Base-by-base conservation (phyloP, 2,888 invertebrate species). In the Notocelia uddmanniana region DNA sequence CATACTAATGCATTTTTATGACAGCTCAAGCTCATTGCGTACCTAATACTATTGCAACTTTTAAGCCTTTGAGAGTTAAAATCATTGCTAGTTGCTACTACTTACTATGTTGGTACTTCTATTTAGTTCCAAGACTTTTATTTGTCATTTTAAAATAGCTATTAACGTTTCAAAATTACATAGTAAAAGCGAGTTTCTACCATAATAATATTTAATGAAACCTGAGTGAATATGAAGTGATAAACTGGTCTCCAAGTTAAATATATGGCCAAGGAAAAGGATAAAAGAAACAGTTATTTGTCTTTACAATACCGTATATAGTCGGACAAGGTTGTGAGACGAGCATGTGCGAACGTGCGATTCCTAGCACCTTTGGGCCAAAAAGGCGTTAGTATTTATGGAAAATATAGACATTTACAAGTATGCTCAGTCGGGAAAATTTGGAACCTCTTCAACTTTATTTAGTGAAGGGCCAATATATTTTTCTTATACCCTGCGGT, bases 261-360 rank as follows among this genome's bases (percentile, higher is more conserved):
- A 18, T n/a, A n/a, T n/a, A n/a, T n/a, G 59, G 13, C 13, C 15
- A 41, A 21, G 45, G 59, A 45, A 23, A 63, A 34, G 11, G 13
- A 50, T 34, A 52, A 48, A 31, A 62, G 31, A 50, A 62, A 45
- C 23, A 23, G 19, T 34, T 48, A 63, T 63, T 63, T 63, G 34
- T 52, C 63, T 34, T 63, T 34, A 21, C 63, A 19, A 11, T 13
- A 50, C 50, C 52, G 63, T 34, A 63, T 50, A 50, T 63, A 10
- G 34, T n/a, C 21, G 9, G 15, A 10, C 63, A 63, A 63, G 63
- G 63, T 50, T 63, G 34, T n/a, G 21, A 11, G 63, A 34, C 50
- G 15, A 63, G 34, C 52, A 63, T 34, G 21, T 10, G 62, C 31
- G 19, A 34, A 63, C 63, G 52, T 63, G 63, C 52, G 19, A 19